A percentile compares a stretch with the other conserved stretches of the same genome.
These are phyloP conservation scores for Cyclura pinguis DNA, from an alignment of 2,797 vertebrate genomes.

Conservation along the genomic window DNA sequence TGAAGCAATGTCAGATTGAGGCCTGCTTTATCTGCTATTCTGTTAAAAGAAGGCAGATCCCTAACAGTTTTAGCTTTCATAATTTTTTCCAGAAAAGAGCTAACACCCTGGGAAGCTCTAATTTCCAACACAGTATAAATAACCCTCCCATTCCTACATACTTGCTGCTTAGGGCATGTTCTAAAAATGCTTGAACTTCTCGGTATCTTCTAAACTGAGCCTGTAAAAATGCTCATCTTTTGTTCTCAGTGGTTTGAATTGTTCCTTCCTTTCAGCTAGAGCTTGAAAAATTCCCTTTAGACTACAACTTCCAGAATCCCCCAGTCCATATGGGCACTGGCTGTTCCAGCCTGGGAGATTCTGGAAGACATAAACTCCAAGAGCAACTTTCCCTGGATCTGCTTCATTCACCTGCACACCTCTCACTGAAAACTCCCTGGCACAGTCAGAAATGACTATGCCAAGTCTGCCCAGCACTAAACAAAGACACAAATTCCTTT, in stretches of 20 bases:
- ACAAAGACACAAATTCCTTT: slow-evolving; percentile 26
- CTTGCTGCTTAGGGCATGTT: neutral
- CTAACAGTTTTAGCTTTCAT: too few species aligned
- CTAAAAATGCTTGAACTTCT: neutral
- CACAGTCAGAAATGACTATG: neutral
- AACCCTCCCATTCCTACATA: neutral
- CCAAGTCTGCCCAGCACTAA: slow-evolving; percentile 37
- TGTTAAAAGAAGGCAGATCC: too few species aligned
- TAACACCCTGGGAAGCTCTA: too few species aligned
- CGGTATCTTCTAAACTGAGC: neutral
- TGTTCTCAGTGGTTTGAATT: neutral
- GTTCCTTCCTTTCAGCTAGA: neutral
- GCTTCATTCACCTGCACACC: neutral
- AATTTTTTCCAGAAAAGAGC: too few species aligned
- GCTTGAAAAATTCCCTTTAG: too few species aligned
- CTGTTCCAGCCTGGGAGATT: too few species aligned
- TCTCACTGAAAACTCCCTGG: neutral
- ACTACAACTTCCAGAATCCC: too few species aligned
- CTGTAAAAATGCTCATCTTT: neutral
- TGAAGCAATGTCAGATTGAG: too few species aligned
- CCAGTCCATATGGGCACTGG: too few species aligned
- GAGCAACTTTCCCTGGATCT: too few species aligned
- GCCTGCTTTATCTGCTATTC: too few species aligned
- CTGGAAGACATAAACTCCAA: too few species aligned
- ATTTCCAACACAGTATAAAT: neutral